Evolutionary conservation across 2,888 invertebrate species (phyloP), one percentile per base, ranked within the genome.

Genomic region (Ormyrus thymus): DNA sequence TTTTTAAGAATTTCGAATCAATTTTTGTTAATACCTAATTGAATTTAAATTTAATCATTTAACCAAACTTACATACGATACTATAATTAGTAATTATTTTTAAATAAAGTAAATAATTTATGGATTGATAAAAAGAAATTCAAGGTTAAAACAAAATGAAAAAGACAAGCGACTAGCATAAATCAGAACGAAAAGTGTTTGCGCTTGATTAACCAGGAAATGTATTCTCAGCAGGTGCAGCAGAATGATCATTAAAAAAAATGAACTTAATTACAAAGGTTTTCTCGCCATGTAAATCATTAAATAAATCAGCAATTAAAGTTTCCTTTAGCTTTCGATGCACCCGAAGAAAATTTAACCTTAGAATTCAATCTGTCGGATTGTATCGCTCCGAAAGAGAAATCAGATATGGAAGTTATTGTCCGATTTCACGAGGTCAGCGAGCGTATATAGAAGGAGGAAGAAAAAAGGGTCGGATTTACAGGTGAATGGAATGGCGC

Each of bases 361-460:
- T 69, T 68, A 64, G 55, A 78, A 78, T 78, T 74, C 58, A 74
- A 78, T 78, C 62, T 74, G 68, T 73, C 50, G 7, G 11, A 68
- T 48, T 70, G 55, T 73, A 78, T 74, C 64, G 46, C 66, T 66
- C 46, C 7, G 29, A 29, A 48, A 65, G 64, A 77, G 76, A 70
- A 73, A 78, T 73, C 78, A 69, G 73, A 78, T 73, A 78, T 73
- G 66, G 58, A 62, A 51, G 65, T 77, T 59, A 77, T 78, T 70
- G 74, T 78, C 69, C 64, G 78, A 78, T 77, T 71, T 72, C 70
- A 77, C 58, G 77, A 66, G 65, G 77, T 71, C 77, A 77, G 45
- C 46, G 64, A n/a, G n/a, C 55, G 15, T 10, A 46, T 48, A 51
- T 61, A 50, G 13, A 53, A 10, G 11, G 50, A 51, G 43, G 29